phyloP scores from a whole-genome alignment of 1,140 invertebrate species.

The Holotrichia oblita region DNA sequence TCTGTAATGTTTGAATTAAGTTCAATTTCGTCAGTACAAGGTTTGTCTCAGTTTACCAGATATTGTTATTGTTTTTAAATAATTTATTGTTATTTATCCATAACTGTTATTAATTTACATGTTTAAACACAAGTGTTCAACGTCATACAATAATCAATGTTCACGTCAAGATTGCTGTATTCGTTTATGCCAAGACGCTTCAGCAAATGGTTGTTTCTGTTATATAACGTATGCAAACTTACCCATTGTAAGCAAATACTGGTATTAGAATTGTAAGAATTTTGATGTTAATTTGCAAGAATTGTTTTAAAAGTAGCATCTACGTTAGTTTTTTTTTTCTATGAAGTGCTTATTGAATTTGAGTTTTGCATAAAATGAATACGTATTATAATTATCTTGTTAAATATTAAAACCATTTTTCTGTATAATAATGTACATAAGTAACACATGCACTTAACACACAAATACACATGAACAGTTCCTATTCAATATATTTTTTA shows the following conservation, averaged over 20 bases:
- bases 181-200: neutral
- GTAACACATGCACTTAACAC: too few species aligned
- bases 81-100: too few species aligned
- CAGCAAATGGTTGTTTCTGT: neutral
- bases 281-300: too few species aligned
- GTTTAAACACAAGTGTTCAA: too few species aligned
- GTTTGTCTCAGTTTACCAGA: too few species aligned
- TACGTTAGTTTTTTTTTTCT: neutral
- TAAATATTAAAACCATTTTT: neutral
- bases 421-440: too few species aligned
- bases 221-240: neutral
- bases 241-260: neutral
- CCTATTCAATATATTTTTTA: slow-evolving; percentile 1
- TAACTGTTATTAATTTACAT: too few species aligned
- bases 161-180: neutral
- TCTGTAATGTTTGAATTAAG: too few species aligned
- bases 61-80: too few species aligned
- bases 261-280: neutral
- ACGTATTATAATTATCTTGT: neutral
- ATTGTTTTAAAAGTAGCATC: neutral
- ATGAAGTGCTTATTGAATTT: neutral
- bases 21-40: too few species aligned
- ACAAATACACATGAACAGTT: neutral
- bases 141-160: neutral
- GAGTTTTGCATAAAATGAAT: neutral